These are phyloP conservation scores for Gallinago jamesoni DNA, from an alignment of 2,113 vertebrate genomes.

Conservation along the genomic window DNA sequence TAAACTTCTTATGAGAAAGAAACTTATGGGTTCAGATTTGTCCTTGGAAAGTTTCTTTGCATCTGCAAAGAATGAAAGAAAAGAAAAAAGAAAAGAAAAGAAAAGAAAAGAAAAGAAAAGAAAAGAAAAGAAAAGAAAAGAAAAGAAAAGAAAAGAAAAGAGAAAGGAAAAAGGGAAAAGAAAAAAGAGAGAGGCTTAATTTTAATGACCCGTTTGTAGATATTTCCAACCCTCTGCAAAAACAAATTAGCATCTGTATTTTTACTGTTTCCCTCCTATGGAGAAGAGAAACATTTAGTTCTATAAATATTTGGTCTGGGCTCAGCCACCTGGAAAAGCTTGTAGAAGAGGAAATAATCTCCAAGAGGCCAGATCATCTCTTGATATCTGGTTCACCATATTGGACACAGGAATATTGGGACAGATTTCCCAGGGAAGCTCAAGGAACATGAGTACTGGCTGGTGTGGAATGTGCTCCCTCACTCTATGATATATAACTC, in stretches of 20 bases:
- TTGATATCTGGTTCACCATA: background rate
- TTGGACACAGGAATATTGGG: background rate
- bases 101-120: too few relatives aligned
- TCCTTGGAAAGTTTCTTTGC: slow-evolving; percentile 9
- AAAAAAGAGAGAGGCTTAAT: background rate
- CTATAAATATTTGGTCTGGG: slow-evolving; percentile 32
- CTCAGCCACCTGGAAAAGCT: slow-evolving; percentile 56
- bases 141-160: background rate
- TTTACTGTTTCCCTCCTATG: slow-evolving; percentile 53
- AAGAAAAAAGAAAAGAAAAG: too few relatives aligned
- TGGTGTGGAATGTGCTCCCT: background rate
- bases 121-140: background rate
- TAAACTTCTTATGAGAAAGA: background rate
- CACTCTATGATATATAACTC: background rate
- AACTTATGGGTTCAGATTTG: background rate
- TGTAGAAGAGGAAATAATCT: slow-evolving; percentile 32
- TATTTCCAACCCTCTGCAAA: slow-evolving; percentile 28
- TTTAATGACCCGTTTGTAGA: slow-evolving; percentile 39
- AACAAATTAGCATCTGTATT: slow-evolving; percentile 38
- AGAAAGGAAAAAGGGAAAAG: too few relatives aligned
- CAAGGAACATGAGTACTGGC: background rate
- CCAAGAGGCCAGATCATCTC: background rate
- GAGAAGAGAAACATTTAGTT: slow-evolving; percentile 50
- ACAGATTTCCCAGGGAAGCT: background rate
- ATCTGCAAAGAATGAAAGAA: background rate